Evolutionary conservation across 2,797 vertebrate species (phyloP), one percentile per base, ranked within the genome.

Genomic region (Lindbergichthys nudifrons): DNA sequence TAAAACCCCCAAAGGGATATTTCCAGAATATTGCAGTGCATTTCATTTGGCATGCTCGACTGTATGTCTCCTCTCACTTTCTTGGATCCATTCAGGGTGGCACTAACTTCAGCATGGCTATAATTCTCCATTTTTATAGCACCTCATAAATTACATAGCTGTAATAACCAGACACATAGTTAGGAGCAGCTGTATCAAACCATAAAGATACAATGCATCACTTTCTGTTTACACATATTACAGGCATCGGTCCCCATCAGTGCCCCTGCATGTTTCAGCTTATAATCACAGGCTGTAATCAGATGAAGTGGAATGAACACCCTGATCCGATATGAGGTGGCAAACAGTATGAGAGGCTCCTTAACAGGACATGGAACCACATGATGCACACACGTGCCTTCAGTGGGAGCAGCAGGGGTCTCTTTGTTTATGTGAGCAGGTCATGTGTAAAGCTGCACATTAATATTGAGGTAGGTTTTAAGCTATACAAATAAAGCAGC

Each of bases 351-450:
- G 54, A 42, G 54, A 42, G 60, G 56, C 39, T 36, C 74, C 54
- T 70, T 41, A 61, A 62, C 63, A 43, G 70, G 51, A 83, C 57
- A 57, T 78, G 68, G 72, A 68, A 64, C 36, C 72, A 63, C 73
- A 72, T 79, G 74, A 83, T 63, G 43, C 12, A n/a, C 23, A 43
- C 43, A 45, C 81, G 19, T 61, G 78, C 64, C 57, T 71, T 45
- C 18, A 45, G 12, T 18, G 48, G 42, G 46, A 73, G 65, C 81
- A 70, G 71, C 54, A 9, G 77, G 70, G 86, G 51, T 67, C 65
- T 76, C 12, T 88, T 86, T 90, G 84, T 89, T 77, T 84, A 67
- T 71, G 32, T 21, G 69, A 74, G 73, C 65, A 50, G 70, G 47
- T 66, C 67, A 68, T 70, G 65, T 77, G 72, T 50, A 13, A 67